phyloP scores from a whole-genome alignment of 37 sponge, comb jelly and placozoan species.

The Crambe crambe region DNA sequence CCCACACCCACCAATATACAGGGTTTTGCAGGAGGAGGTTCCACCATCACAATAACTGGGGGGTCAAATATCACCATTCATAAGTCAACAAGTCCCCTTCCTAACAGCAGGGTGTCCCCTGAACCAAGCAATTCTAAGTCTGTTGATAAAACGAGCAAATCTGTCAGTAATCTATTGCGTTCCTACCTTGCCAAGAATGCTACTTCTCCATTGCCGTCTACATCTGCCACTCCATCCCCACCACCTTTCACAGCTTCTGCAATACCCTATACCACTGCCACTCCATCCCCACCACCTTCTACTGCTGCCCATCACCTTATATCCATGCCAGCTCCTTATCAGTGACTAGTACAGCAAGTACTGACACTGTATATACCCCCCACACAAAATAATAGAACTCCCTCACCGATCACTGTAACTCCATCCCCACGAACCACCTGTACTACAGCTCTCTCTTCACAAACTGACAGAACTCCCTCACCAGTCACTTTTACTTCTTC shows the following conservation, averaged over 20 bases:
- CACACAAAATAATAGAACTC: not conserved
- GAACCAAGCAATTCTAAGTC: not conserved
- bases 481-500: not conserved
- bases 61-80: too few relatives aligned
- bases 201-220: not conserved
- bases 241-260: not conserved
- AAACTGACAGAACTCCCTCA: too few relatives aligned
- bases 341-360: not conserved
- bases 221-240: too few relatives aligned
- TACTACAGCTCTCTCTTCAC: not conserved
- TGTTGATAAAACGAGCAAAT: not conserved
- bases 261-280: not conserved
- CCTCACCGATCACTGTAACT: not conserved
- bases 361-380: not conserved
- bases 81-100: too few relatives aligned
- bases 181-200: conserved; percentile 3
- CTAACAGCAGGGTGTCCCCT: too few relatives aligned
- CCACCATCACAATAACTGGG: not conserved
- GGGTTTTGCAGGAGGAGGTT: not conserved
- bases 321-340: not conserved
- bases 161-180: not conserved
- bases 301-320: not conserved
- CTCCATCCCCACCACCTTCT: not conserved
- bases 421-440: not conserved
- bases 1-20: not conserved